These are phyloP conservation scores for Chauna torquata DNA, from an alignment of 2,113 vertebrate genomes.

Conservation along the genomic window DNA sequence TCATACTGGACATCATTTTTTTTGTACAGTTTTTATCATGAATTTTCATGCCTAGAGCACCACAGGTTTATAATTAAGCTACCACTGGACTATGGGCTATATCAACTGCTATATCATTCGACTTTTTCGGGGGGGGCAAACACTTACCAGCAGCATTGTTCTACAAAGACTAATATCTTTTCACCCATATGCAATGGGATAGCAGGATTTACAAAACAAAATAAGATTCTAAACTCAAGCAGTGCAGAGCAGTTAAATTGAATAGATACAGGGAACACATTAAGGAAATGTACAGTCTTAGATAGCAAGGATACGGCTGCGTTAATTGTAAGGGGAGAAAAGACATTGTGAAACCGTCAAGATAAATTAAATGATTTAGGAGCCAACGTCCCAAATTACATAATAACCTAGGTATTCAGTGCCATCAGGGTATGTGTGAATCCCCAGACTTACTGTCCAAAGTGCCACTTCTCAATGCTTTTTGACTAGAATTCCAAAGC, in stretches of 20 bases:
- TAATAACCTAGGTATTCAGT: neutral
- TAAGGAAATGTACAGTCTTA: neutral
- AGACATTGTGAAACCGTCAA: neutral
- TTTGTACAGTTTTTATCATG: neutral
- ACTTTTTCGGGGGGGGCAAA: neutral
- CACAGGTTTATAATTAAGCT: neutral
- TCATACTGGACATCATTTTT: neutral
- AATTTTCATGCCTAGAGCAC: neutral
- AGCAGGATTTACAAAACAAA: neutral
- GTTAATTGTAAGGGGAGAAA: neutral
- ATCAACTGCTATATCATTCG: accelerated
- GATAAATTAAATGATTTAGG: neutral
- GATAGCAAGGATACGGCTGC: neutral
- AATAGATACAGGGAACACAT: neutral
- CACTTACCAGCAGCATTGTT: neutral
- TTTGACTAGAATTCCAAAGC: neutral
- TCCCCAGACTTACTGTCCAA: neutral
- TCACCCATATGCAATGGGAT: neutral
- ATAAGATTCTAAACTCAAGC: neutral
- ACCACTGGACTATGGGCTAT: neutral
- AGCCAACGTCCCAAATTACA: neutral
- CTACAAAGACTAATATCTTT: neutral
- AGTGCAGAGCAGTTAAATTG: neutral
- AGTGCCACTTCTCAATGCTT: neutral
- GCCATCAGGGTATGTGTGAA: neutral